A percentile compares a stretch with the other conserved stretches of the same genome.
Conservation (phyloP, 2,888 invertebrate species). For the Alloscopus bannaensis region DNA sequence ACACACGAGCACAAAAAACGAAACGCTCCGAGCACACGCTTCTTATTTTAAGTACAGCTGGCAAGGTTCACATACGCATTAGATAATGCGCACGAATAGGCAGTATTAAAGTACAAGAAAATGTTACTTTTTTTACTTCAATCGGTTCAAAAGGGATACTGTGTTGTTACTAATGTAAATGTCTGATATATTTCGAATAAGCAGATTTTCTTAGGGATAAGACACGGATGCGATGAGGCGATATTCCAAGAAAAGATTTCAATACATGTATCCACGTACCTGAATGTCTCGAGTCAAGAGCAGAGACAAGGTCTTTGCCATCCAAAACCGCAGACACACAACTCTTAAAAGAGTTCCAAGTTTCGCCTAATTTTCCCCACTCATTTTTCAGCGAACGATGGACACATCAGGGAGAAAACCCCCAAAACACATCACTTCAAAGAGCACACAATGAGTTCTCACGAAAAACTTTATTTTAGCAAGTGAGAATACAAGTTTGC, state of each 20-base stretch:
- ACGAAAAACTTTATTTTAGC: neutral
- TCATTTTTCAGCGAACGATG: neutral
- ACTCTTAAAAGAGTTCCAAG: neutral
- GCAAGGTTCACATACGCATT: conserved; percentile 7
- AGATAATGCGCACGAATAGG: no score
- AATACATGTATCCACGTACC: neutral
- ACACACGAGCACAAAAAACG: no score
- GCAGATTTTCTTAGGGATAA: no score
- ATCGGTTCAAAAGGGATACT: no score
- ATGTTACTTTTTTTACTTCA: no score
- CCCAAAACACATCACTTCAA: neutral
- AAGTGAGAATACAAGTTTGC: no score
- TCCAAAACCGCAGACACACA: conserved; percentile 15
- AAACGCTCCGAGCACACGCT: no score
- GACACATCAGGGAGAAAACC: neutral
- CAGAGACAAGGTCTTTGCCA: conserved; percentile 14
- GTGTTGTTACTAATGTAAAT: no score
- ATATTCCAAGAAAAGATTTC: conserved; percentile 13
- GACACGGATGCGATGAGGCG: neutral
- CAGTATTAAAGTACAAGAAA: no score
- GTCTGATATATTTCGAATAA: no score
- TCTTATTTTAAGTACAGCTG: conserved; percentile 7
- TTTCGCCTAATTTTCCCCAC: neutral
- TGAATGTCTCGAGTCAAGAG: neutral
- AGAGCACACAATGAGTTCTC: neutral